Conservation (phyloP, 2,888 invertebrate species). For the Parelbella ahira region DNA sequence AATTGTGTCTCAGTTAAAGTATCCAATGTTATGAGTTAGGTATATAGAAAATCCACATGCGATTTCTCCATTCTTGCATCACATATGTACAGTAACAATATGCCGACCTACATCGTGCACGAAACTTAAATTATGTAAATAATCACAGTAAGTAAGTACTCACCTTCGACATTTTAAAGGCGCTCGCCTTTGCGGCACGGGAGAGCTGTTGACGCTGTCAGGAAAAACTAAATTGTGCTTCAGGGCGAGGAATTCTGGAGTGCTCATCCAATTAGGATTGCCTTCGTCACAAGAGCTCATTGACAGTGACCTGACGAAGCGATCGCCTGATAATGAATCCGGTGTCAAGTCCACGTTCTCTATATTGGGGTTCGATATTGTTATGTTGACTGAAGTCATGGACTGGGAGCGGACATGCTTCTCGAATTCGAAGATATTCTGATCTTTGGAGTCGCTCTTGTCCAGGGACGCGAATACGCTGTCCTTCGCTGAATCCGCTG, state of each 20-base stretch:
- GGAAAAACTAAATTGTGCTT: conserved; percentile 91
- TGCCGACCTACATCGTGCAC: too few relatives aligned
- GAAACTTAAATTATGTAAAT: conserved; percentile 7
- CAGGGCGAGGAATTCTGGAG: conserved; percentile 88
- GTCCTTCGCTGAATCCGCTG: conserved; percentile 60
- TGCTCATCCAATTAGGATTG: conserved; percentile 89
- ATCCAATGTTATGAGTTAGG: too few relatives aligned
- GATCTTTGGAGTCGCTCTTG: conserved; percentile 63
- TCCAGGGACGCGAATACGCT: conserved; percentile 57
- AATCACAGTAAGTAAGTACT: too few relatives aligned
- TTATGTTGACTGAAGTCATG: conserved; percentile 84
- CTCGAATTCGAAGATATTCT: conserved; percentile 56
- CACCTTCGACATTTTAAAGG: conserved; percentile 83
- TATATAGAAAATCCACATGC: too few relatives aligned
- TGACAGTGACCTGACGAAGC: conserved; percentile 82
- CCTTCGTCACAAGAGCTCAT: conserved; percentile 86
- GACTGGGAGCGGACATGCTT: conserved; percentile 78
- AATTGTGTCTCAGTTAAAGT: too few relatives aligned
- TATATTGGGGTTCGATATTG: conserved; percentile 86
- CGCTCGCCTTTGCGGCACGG: conserved; percentile 83
- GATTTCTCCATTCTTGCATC: too few relatives aligned
- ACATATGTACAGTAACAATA: too few relatives aligned
- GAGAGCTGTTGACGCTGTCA: conserved; percentile 89
- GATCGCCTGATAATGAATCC: conserved; percentile 79
- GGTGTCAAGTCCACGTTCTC: conserved; percentile 86